Base-by-base conservation (phyloP, 2,797 vertebrate genomes). In the Cebuella pygmaea region DNA sequence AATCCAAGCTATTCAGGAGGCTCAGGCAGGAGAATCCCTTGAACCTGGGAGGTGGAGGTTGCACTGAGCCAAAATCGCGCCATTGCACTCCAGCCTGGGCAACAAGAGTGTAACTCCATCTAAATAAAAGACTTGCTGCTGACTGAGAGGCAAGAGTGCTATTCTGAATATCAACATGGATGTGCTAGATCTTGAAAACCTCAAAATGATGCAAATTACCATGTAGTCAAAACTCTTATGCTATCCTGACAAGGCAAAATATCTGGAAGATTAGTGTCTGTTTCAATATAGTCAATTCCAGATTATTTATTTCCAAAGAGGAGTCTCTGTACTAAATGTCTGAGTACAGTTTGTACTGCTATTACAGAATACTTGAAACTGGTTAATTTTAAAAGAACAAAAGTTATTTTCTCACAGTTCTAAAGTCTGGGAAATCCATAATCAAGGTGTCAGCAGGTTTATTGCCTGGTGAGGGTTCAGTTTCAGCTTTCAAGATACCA, bases 1-100 rank as follows among this genome's bases (percentile, higher is more conserved):
- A 22, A 55, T 55, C 20, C 7, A 20, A 55, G 52, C 52, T 55
- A 55, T 19, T 55, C 52, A 55, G 52, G 52, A 55, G 52, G 52
- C 52, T 55, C 20, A 9, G 52, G 20, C 52, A 55, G 52, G 52
- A 22, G 52, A 55, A 55, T 55, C 52, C 52, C 20, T 55, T 55
- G 52, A 55, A 22, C 52, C 20, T 55, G 52, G 2, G 52, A 55
- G 52, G 20, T 8, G 7, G 20, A 55, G 52, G 52, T 55, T 55
- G 20, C 20, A 55, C 52, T 55, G 52, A 55, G 52, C 52, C 20
- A 7, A 55, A 2, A 55, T 55, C 2, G 0, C 0, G 0, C 52
- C 52, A 55, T 22, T 55, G 52, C 52, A 55, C 20, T 55, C 20
- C 52, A 55, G 20, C 52, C 20, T 55, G 20, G 52, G 52, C 52